These are phyloP conservation scores for Leptinotarsa defecta DNA, from an alignment of 1,140 invertebrate genomes.

Conservation along the genomic window DNA sequence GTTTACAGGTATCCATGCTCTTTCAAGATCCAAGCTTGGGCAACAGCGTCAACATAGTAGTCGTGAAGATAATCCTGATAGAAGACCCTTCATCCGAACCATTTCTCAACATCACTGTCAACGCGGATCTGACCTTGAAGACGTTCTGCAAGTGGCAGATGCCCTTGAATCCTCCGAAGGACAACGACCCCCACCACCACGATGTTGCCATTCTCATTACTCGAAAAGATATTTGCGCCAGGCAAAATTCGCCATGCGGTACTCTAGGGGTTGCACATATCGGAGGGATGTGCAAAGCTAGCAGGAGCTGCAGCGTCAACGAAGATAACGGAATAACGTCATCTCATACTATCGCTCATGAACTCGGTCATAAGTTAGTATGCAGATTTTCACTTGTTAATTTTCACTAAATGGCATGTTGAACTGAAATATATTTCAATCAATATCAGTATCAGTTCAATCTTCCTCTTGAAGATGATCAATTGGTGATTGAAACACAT, in stretches of 20 bases:
- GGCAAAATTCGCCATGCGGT: conserved; percentile 75
- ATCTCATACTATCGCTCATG: conserved; percentile 91
- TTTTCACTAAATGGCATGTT: too few species aligned
- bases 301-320: conserved; percentile 86
- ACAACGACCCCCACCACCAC: conserved; percentile 86
- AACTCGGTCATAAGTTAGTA: conserved; percentile 90
- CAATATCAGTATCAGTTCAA: too few species aligned
- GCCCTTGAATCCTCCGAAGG: conserved; percentile 74
- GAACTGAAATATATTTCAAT: too few species aligned
- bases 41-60: conserved; percentile 85
- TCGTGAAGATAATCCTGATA: conserved; percentile 81
- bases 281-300: conserved; percentile 87
- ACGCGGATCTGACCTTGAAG: conserved; percentile 80
- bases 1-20: conserved; percentile 72
- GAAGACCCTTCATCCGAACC: conserved; percentile 70
- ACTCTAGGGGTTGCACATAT: conserved; percentile 88
- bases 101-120: conserved; percentile 75
- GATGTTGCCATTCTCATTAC: conserved; percentile 92
- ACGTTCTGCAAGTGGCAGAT: conserved; percentile 90
- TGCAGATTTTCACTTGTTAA: neutral
- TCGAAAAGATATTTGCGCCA: conserved; percentile 84
- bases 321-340: conserved; percentile 90
- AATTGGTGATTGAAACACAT: too few species aligned
- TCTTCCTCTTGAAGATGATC: too few species aligned
- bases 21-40: conserved; percentile 88